Percentiles rank a stretch among this genome's conserved stretches.
Conservation (phyloP, 2,797 vertebrate genomes). For the Stomatorhinus walkeri region DNA sequence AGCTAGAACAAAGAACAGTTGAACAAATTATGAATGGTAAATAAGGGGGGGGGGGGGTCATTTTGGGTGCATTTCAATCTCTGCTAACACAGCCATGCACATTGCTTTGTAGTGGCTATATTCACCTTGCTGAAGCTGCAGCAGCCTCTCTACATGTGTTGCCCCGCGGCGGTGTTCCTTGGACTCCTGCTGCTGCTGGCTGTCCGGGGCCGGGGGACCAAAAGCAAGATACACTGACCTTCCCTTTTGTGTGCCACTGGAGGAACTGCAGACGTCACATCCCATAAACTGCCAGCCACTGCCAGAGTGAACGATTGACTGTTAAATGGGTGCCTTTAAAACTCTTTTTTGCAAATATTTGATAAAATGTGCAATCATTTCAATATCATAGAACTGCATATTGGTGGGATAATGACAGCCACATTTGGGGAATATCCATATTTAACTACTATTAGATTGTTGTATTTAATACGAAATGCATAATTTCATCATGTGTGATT, state of each 20-base stretch:
- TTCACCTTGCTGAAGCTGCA: constrained; percentile 58
- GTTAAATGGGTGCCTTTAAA: neutral
- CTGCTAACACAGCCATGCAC: neutral
- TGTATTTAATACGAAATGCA: neutral
- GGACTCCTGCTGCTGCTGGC: constrained; percentile 60
- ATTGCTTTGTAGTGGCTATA: constrained; percentile 51
- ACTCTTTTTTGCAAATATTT: neutral
- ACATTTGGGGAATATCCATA: neutral
- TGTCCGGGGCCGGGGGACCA: constrained; percentile 30
- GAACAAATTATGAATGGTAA: neutral
- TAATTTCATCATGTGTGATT: neutral
- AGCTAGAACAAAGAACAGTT: neutral
- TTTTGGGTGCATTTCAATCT: neutral
- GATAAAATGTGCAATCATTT: neutral
- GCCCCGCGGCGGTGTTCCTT: constrained; percentile 53
- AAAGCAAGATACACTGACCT: constrained; percentile 21
- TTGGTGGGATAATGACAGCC: neutral
- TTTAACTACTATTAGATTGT: neutral
- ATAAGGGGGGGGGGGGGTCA: neutral
- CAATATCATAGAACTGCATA: neutral
- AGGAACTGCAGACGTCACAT: neutral
- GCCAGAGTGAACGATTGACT: neutral
- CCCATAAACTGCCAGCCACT: neutral
- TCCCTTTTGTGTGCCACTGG: neutral
- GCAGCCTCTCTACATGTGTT: constrained; percentile 52